phyloP scores from a whole-genome alignment of 2,113 vertebrate species.

The Tyrannus savana region DNA sequence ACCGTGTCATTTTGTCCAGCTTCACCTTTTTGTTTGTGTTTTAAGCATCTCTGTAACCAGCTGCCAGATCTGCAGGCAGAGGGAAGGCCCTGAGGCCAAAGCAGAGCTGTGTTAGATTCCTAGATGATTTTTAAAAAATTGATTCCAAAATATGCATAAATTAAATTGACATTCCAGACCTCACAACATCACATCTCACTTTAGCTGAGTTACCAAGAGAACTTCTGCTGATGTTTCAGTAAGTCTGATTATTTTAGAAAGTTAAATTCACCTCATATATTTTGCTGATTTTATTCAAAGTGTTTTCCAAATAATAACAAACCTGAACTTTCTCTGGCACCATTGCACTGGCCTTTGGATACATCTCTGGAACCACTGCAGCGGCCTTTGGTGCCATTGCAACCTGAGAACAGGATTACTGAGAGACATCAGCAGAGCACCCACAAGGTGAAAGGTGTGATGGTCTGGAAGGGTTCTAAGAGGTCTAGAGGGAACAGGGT shows the following conservation, averaged over 20 bases:
- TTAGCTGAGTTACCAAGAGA: not conserved
- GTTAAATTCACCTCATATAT: not conserved
- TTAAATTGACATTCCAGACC: not conserved
- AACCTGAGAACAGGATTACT: not conserved
- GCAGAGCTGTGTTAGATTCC: not conserved
- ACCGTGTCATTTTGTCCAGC: not conserved
- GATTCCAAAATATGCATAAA: not conserved
- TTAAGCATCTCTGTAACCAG: not conserved
- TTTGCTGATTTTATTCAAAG: not conserved
- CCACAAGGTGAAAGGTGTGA: fast-evolving
- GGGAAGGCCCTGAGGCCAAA: not conserved
- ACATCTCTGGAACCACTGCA: not conserved
- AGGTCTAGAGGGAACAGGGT: not conserved
- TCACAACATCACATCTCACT: not conserved
- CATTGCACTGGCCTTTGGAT: not conserved
- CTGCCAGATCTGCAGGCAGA: constrained; percentile 2
- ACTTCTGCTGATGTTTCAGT: not conserved
- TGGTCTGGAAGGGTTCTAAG: not conserved
- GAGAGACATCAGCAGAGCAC: not conserved
- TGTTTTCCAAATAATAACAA: not conserved
- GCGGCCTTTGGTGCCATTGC: not conserved
- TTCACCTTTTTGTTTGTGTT: constrained; percentile 9
- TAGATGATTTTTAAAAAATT: not conserved
- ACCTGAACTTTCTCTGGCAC: not conserved
- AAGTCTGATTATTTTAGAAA: not conserved